Evolutionary conservation across 1,140 invertebrate genomes (phyloP), one percentile per base, ranked within the genome.

Genomic region (Bombus impatiens): DNA sequence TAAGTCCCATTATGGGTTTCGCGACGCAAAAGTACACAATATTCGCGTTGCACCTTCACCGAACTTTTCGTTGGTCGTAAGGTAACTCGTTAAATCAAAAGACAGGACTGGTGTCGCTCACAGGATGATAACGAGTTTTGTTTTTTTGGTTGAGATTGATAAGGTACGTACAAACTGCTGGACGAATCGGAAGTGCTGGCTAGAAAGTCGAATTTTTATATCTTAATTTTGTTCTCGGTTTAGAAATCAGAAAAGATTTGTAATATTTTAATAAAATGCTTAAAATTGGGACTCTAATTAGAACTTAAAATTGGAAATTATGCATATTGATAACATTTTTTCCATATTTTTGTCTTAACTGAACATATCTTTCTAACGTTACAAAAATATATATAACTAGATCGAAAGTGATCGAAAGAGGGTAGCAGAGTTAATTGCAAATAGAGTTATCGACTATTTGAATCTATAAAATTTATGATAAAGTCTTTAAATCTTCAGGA

Each of bases 1-100:
- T 91, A 92, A 91, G 86, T 77, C 62, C 84, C 86, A 92, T 88
- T 91, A 91, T 90, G 87, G 82, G 12, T 79, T 62, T 62, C 79
- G 68, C 47, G 8, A 57, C 76, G 78, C 82, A 82, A 88, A 91
- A 88, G 78, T 90, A 91, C 87, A 91, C 89, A 91, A 72, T 85
- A 81, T 88, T 81, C 88, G 77, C 67, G 65, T 83, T 62, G 68
- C 75, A 67, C 86, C 82, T 87, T 78, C 88, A 59, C 67, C 70
- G 84, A 87, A 87, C 76, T 83, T 88, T 87, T 82, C 72, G 87
- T 85, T 80, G 85, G 77, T 81, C 59, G 70, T 79, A 37, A 70
- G 67, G 72, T 59, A 44, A 89, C 84, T 89, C 84, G 88, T 89
- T 87, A 89, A 74, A 67, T 68, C 59, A 59, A 78, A 68, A 82